Evolutionary conservation across 2,888 invertebrate genomes (phyloP).

Genomic region (Chrysina gloriosa): DNA sequence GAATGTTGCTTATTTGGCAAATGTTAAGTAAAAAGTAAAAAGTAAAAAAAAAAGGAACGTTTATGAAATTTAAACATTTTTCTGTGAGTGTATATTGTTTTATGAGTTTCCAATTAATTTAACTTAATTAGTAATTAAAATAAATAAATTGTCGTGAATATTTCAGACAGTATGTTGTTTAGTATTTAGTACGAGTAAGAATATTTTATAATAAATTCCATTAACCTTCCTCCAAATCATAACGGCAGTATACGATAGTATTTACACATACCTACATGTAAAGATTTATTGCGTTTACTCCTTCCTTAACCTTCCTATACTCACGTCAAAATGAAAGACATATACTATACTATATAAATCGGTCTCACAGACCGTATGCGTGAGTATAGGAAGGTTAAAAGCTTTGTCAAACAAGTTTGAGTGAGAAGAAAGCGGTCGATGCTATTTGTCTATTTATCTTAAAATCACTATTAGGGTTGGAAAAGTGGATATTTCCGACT

Average conservation of each 20-base stretch:
- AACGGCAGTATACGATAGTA: not conserved
- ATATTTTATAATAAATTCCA: slow-evolving; percentile 2
- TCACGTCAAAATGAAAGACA: too few relatives aligned
- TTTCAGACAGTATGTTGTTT: not conserved
- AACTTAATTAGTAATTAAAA: not conserved
- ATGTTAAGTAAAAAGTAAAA: too few relatives aligned
- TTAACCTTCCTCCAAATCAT: not conserved
- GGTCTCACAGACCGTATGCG: too few relatives aligned
- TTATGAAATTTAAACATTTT: too few relatives aligned
- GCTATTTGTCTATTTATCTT: not conserved
- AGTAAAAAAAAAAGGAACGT: too few relatives aligned
- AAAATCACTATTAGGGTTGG: not conserved
- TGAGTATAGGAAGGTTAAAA: too few relatives aligned
- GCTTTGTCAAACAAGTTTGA: slow-evolving; percentile 8
- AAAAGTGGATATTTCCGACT: slow-evolving; percentile 6
- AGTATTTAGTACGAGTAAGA: slow-evolving; percentile 6
- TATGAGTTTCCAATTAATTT: not conserved
- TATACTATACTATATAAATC: too few relatives aligned
- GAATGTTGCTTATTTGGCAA: too few relatives aligned
- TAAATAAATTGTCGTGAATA: not conserved
- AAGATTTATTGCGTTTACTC: slow-evolving; percentile 10
- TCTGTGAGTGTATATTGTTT: too few relatives aligned
- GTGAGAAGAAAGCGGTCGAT: not conserved
- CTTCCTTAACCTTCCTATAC: too few relatives aligned
- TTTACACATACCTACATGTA: not conserved